Evolutionary conservation across 2,888 invertebrate species (phyloP).

Genomic region (Sarcophaga subvicina): DNA sequence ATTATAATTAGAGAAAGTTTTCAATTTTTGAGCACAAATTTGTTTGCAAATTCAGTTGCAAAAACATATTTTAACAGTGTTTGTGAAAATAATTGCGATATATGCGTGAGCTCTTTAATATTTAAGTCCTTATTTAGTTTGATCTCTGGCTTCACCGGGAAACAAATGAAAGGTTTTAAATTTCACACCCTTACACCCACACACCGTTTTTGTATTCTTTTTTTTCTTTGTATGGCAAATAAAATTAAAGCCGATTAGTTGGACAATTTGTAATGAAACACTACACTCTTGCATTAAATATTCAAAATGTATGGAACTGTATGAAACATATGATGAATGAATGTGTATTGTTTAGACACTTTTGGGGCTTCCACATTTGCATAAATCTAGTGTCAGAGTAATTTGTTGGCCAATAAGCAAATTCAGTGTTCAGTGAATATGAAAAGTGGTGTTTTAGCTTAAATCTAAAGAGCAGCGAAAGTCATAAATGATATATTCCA

Average conservation of each 20-base stretch:
- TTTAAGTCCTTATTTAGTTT: conserved; percentile 41
- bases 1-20: conserved; percentile 56
- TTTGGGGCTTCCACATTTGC: conserved; percentile 45
- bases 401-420: conserved; percentile 40
- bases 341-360: conserved; percentile 22
- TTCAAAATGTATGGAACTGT: background rate
- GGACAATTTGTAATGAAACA: conserved; percentile 40
- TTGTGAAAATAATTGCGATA: background rate
- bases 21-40: conserved; percentile 17
- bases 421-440: conserved; percentile 44
- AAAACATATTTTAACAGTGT: background rate
- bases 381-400: conserved; percentile 15
- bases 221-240: conserved; percentile 21
- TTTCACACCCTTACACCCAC: conserved; percentile 55
- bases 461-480: background rate
- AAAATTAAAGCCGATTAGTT: conserved; percentile 67
- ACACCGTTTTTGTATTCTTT: no score
- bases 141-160: conserved; percentile 50
- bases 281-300: background rate
- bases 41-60: background rate
- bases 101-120: background rate
- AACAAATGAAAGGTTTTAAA: conserved; percentile 56
- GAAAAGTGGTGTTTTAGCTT: conserved; percentile 11
- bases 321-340: background rate
- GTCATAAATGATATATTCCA: background rate